phyloP scores from a whole-genome alignment of 2,797 vertebrate genomes.

The Sphenodon punctatus region DNA sequence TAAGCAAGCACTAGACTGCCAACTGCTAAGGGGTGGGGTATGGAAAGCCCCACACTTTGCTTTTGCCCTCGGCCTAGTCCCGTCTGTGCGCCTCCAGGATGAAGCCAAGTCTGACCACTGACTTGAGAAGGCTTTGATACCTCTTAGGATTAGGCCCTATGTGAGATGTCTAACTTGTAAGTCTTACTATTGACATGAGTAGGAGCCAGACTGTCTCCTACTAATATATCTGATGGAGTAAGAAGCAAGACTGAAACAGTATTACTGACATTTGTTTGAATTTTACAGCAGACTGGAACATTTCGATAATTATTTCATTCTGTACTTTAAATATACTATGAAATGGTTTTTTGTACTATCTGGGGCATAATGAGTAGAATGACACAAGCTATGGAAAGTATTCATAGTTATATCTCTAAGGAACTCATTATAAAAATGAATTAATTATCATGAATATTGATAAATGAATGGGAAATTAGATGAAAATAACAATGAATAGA shows the following conservation, averaged over 20 bases:
- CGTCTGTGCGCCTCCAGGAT: too few relatives aligned
- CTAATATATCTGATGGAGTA: not conserved
- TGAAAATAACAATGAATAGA: constrained; percentile 5
- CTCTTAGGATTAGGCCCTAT: too few relatives aligned
- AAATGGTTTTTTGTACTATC: not conserved
- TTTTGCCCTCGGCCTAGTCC: too few relatives aligned
- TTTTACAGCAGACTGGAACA: not conserved
- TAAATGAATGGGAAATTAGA: constrained; percentile 27
- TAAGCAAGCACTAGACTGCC: too few relatives aligned
- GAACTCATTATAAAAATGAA: constrained; percentile 44
- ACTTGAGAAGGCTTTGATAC: too few relatives aligned
- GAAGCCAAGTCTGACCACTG: too few relatives aligned
- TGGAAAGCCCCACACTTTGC: too few relatives aligned
- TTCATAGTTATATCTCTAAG: not conserved
- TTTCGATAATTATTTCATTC: constrained; percentile 34
- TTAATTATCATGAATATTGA: not conserved
- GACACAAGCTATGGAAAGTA: not conserved
- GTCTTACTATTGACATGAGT: not conserved
- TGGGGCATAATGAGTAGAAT: not conserved
- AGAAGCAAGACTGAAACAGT: too few relatives aligned
- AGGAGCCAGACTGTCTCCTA: not conserved
- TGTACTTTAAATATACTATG: constrained; percentile 19
- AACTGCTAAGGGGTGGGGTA: too few relatives aligned
- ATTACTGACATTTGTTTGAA: not conserved
- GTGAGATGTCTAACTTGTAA: too few relatives aligned